Evolutionary conservation across 1,140 invertebrate species (phyloP).

Genomic region (Aphelenchoides besseyi): DNA sequence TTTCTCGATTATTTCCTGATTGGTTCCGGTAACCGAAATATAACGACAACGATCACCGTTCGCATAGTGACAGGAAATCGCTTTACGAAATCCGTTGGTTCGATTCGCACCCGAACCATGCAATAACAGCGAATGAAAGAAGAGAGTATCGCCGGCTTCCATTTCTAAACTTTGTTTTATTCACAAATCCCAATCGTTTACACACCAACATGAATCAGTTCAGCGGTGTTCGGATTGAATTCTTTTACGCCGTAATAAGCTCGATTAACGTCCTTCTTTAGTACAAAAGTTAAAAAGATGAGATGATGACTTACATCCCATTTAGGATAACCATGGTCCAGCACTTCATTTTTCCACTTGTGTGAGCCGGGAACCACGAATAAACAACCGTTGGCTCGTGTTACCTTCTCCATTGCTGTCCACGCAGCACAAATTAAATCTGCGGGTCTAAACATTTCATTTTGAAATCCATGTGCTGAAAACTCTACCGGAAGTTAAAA

Average conservation of each 20-base stretch:
- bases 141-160: conserved; percentile 81
- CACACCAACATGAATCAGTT: conserved; percentile 67
- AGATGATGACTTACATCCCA: conserved; percentile 65
- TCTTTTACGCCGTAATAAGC: conserved; percentile 77
- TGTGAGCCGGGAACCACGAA: conserved; percentile 79
- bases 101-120: conserved; percentile 70
- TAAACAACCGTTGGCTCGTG: conserved; percentile 78
- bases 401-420: conserved; percentile 81
- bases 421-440: conserved; percentile 75
- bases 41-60: conserved; percentile 71
- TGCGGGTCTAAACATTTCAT: too few species aligned
- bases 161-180: too few species aligned
- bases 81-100: conserved; percentile 65
- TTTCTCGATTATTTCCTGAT: conserved; percentile 71
- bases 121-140: conserved; percentile 83
- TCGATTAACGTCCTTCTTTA: conserved; percentile 73
- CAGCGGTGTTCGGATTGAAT: conserved; percentile 65
- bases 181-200: too few species aligned
- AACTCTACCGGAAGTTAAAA: conserved; percentile 64
- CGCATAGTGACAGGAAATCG: conserved; percentile 80
- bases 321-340: conserved; percentile 73
- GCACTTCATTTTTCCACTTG: conserved; percentile 67
- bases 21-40: conserved; percentile 72
- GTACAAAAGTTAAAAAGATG: not conserved
- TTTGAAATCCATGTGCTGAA: too few species aligned